Evolutionary conservation across 2,113 vertebrate genomes (phyloP).

Genomic region (Tapirus terrestris): DNA sequence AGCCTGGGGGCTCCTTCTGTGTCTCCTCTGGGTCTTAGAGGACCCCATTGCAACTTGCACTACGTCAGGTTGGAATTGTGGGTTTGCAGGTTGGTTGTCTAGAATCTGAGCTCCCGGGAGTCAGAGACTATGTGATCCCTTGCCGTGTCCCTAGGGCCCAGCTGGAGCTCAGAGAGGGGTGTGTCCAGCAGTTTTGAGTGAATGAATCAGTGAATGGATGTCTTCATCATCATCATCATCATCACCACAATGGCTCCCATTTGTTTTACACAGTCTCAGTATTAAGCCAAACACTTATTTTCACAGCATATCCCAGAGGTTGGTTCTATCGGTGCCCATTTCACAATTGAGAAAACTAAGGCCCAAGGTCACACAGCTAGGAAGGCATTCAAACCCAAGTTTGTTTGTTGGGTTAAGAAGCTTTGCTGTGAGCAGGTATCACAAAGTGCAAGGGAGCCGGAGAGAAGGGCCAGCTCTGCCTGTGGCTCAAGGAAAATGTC

Average conservation of each 20-base stretch:
- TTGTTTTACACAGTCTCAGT: not conserved
- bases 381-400: not conserved
- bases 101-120: not conserved
- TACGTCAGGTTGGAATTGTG: not conserved
- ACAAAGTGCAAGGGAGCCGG: not conserved
- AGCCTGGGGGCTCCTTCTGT: not conserved
- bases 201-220: not conserved
- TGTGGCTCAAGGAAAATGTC: not conserved
- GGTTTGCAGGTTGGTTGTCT: not conserved
- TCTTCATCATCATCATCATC: not conserved
- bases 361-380: not conserved
- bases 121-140: not conserved
- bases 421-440: not conserved
- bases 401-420: not conserved
- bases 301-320: not conserved
- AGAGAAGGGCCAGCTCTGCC: not conserved
- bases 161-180: not conserved
- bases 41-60: not conserved
- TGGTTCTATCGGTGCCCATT: not conserved
- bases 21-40: not conserved
- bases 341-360: slow-evolving; percentile 45
- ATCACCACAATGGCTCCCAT: not conserved
- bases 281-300: not conserved
- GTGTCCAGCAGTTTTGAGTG: not conserved
- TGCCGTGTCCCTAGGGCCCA: not conserved